These are phyloP conservation scores for Muscidifurax raptorellus DNA, from an alignment of 1,140 invertebrate genomes.

Conservation along the genomic window DNA sequence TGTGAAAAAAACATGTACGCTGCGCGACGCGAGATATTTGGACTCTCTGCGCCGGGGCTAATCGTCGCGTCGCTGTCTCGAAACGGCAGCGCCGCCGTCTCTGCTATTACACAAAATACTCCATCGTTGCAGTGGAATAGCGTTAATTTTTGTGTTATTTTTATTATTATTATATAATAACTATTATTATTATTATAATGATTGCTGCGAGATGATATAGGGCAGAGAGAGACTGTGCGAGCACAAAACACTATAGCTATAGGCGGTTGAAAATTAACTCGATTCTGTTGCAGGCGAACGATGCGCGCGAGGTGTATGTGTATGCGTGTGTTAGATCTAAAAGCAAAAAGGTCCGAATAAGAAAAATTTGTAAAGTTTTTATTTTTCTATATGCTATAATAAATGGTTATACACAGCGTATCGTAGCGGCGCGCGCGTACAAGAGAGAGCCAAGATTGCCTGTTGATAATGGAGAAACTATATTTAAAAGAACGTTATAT, in stretches of 20 bases:
- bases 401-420: not conserved
- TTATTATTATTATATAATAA: not conserved
- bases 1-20: not conserved
- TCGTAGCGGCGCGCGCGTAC: not conserved
- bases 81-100: conserved; percentile 1
- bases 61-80: conserved; percentile 23
- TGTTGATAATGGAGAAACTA: conserved; percentile 14
- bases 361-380: conserved; percentile 30
- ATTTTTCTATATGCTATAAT: conserved; percentile 25
- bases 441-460: not conserved
- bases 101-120: conserved; percentile 8
- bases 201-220: not conserved
- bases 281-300: not conserved
- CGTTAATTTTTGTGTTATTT: not conserved
- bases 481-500: conserved; percentile 20
- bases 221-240: not conserved
- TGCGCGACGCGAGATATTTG: conserved; percentile 18
- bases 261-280: not conserved
- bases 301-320: not conserved
- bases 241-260: no score
- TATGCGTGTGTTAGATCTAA: not conserved
- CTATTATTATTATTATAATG: not conserved
- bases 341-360: not conserved
- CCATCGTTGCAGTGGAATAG: not conserved
- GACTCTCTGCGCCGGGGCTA: not conserved